Conservation (phyloP, 23 tunicate species). For the Halocynthia aurantium region DNA sequence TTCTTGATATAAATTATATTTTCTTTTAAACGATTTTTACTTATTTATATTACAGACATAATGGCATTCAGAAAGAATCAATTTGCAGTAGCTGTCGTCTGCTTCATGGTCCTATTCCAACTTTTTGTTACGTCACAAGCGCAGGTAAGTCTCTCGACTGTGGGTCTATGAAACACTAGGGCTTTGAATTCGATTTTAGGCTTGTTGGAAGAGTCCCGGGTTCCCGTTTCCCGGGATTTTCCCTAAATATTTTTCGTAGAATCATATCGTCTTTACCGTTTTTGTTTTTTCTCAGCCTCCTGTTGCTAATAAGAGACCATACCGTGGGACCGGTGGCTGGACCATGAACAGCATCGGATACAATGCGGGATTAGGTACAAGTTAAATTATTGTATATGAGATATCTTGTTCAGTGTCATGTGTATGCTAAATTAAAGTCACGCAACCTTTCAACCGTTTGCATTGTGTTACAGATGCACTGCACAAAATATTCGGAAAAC, state of each 20-base stretch:
- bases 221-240: background rate
- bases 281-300: background rate
- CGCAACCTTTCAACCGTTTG: background rate
- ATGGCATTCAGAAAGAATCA: too few relatives aligned
- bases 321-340: conserved; percentile 46
- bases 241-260: background rate
- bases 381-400: background rate
- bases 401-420: background rate
- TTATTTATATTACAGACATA: too few relatives aligned
- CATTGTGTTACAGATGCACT: conserved; percentile 8
- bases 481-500: conserved; percentile 7
- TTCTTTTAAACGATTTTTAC: too few relatives aligned
- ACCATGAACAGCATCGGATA: conserved; percentile 53
- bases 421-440: background rate
- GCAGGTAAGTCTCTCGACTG: background rate
- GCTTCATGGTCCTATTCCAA: background rate
- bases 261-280: background rate
- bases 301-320: conserved; percentile 17
- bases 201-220: background rate
- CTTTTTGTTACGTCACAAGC: conserved; percentile 9
- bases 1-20: too few relatives aligned
- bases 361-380: conserved; percentile 44
- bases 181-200: background rate
- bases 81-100: too few relatives aligned
- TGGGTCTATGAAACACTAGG: background rate